Evolutionary conservation across 2,113 vertebrate species (phyloP), one percentile per base, ranked within the genome.

Genomic region (Nothocercus julius): DNA sequence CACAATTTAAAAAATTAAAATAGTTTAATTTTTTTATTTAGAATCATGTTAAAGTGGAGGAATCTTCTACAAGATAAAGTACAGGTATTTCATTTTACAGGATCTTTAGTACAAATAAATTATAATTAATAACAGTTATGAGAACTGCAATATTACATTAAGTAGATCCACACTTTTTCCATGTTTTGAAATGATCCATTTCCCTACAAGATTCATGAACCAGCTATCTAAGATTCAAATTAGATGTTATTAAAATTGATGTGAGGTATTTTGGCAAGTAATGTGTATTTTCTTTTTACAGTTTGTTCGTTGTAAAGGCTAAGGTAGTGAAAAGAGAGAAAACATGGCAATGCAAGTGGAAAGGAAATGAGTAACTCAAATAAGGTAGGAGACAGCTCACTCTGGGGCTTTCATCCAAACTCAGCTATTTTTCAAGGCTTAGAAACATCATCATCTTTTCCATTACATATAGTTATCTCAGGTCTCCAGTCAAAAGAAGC

Each of bases 211-310:
- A 95, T 92, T 92, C 69, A 93, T 93, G 85, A 97, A 34, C n/a
- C 83, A 78, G 49, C 61, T 96, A 40, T 74, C 82, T 89, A 94
- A 79, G 66, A 81, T 63, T 64, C 82, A 92, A 92, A 96, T 59
- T 96, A 85, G 56, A 38, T 85, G 77, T 40, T 64, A 92, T 95
- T 91, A 85, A 94, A 96, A 96, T 91, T 90, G 91, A 87, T 94
- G 79, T 44, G 82, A 92, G 62, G 49, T 76, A 34, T 82, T 89
- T 82, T 49, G 54, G 24, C 45, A 79, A 92, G 13, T 64, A 84
- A 47, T 1, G 1, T 11, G 34, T 64, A 8, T 5, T 7, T 45
- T 61, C 2, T 0, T 74, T 79, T 64, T 44, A 24, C 54, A 28
- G 28, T 86, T 93, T 64, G 34, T 73, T 94, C 30, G 18, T n/a